phyloP scores from a whole-genome alignment of 2,888 invertebrate species.

The Pheosia tremula region DNA sequence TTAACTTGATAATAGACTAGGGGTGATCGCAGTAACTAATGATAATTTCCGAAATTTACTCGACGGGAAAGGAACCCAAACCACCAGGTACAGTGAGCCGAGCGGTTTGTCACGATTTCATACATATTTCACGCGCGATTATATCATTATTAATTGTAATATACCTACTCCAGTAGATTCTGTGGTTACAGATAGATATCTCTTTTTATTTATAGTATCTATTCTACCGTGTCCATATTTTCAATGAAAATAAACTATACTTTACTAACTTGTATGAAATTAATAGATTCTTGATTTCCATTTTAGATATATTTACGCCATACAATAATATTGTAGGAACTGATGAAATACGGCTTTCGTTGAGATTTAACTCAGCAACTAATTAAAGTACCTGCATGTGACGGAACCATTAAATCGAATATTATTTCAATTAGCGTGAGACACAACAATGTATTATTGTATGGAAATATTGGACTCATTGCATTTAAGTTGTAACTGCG shows the following conservation, averaged over 20 bases:
- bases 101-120: no score
- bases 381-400: conserved; percentile 40
- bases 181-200: neutral
- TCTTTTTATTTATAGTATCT: neutral
- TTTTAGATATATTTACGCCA: conserved; percentile 20
- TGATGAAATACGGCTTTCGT: conserved; percentile 20
- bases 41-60: no score
- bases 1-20: no score
- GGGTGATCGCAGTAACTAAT: no score
- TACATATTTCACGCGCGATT: neutral
- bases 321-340: conserved; percentile 15
- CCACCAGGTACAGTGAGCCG: no score
- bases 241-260: neutral
- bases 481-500: conserved; percentile 58
- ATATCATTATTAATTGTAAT: conserved; percentile 2
- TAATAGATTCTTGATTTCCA: conserved; percentile 15
- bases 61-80: no score
- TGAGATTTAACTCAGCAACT: conserved; percentile 26
- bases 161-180: neutral
- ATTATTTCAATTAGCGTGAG: conserved; percentile 70
- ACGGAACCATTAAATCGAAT: conserved; percentile 49
- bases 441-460: conserved; percentile 77
- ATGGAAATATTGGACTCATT: conserved; percentile 77
- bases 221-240: no score
- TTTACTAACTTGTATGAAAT: neutral